phyloP scores from a whole-genome alignment of 2,113 vertebrate species.

The Sylvia atricapilla region DNA sequence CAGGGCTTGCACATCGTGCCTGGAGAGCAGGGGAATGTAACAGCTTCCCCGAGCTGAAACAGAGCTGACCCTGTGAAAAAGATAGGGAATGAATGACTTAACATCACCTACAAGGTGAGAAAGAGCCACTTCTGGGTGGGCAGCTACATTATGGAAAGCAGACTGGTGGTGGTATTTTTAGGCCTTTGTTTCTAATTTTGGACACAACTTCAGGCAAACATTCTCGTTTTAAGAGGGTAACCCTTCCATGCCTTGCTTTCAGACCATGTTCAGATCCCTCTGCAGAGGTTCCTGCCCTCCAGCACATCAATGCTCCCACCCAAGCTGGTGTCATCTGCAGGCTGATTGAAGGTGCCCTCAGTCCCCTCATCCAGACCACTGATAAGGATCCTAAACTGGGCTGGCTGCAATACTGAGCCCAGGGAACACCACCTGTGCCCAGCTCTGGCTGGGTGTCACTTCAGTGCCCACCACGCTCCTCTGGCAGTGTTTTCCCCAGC shows the following conservation, averaged over 20 bases:
- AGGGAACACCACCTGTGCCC: background rate
- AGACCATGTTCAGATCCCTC: background rate
- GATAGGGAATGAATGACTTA: background rate
- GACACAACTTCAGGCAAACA: background rate
- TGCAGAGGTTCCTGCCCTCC: background rate
- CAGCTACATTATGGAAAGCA: background rate
- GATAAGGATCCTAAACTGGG: background rate
- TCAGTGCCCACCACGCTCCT: fast-evolving
- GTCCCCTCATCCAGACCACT: fast-evolving
- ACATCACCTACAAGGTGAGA: background rate
- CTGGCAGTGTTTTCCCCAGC: background rate
- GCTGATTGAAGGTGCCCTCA: background rate
- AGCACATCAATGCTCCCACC: background rate
- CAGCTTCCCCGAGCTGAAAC: background rate
- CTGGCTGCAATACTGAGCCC: background rate
- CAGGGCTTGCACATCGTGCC: background rate
- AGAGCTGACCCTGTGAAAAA: background rate
- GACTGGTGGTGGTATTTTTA: background rate
- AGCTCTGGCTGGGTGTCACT: background rate
- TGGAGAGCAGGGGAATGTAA: background rate
- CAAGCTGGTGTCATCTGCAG: background rate
- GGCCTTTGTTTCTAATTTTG: conserved; percentile 24
- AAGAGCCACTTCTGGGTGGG: background rate
- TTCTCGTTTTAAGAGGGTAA: conserved; percentile 18
- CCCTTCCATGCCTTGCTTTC: conserved; percentile 1